Evolutionary conservation across 1,140 invertebrate species (phyloP), one percentile per base, ranked within the genome.

Genomic region (Homalodisca vitripennis): DNA sequence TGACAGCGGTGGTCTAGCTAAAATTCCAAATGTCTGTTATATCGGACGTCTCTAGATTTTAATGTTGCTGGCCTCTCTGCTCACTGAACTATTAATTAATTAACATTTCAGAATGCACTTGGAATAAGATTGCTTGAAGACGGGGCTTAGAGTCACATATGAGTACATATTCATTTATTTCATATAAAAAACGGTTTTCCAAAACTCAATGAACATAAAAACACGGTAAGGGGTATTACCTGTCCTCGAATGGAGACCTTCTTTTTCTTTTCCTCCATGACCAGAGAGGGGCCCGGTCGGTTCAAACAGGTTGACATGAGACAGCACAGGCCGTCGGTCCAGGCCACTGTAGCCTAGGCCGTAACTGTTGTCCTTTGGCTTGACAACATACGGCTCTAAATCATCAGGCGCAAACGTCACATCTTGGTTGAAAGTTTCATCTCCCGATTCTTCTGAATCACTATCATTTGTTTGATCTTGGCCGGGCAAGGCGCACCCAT

Each of bases 291-390:
- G 6, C 34, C 17, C 20, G 53, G 47, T 1, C n/a, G 79, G 69
- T 0, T 81, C 81, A 73, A 80, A 80, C 48, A 82, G 75, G 74
- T 79, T 79, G 31, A 77, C 68, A 62, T 79, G 74, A 82, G 81
- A 53, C 76, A 84, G 74, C 26, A 89, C 51, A 77, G 84, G 78
- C 78, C 86, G 80, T 72, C 82, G 83, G 68, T 86, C 84, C n/a
- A 98, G 78, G 0, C 94, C 94, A n/a, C 81, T 82, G 76, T 99
- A 99, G 1, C 96, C 97, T 48, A 99, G 84, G 0, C 93, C 93
- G 78, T 93, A 94, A 24, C 82, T 84, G 80, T 95, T 89, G 66
- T 87, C 86, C 81, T 98, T 98, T 29, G 89, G 86, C 32, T 84
- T 83, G 67, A 89, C 85, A 3, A 88, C 79, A 72, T 89, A 85